phyloP scores from a whole-genome alignment of 2,888 invertebrate species.

The Spilarctia lutea region DNA sequence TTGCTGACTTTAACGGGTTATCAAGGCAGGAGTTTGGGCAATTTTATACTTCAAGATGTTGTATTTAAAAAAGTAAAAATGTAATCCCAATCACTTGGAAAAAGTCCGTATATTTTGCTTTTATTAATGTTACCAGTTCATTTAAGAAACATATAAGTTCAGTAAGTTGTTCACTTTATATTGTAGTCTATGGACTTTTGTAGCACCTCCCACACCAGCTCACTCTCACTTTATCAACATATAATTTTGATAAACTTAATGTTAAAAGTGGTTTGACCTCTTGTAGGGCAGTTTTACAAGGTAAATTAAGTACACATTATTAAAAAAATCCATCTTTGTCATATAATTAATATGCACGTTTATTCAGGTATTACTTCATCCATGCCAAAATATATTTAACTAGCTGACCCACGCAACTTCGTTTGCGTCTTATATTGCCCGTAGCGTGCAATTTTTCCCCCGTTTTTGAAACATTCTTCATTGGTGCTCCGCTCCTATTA shows the following conservation, averaged over 20 bases:
- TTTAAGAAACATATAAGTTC: not conserved
- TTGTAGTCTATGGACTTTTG: not conserved
- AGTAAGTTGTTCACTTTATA: not conserved
- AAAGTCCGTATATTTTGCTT: not conserved
- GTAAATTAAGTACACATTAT: too few species aligned
- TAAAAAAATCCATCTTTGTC: too few species aligned
- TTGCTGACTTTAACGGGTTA: conserved; percentile 45
- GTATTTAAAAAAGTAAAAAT: not conserved
- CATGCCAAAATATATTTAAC: too few species aligned
- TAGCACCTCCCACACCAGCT: not conserved
- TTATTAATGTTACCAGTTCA: not conserved
- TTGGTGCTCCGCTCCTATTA: too few species aligned
- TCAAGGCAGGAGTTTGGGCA: conserved; percentile 33
- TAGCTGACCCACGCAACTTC: too few species aligned
- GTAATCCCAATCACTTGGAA: not conserved
- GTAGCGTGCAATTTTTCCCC: too few species aligned
- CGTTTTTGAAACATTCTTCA: too few species aligned
- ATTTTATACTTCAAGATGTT: conserved; percentile 26
- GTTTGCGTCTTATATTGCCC: too few species aligned
- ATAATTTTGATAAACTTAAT: not conserved
- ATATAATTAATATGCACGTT: too few species aligned
- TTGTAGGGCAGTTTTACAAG: too few species aligned
- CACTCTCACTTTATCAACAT: not conserved
- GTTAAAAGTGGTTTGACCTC: not conserved
- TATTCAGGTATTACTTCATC: too few species aligned